phyloP scores from a whole-genome alignment of 2,888 invertebrate species.

The Frankliniella fusca region DNA sequence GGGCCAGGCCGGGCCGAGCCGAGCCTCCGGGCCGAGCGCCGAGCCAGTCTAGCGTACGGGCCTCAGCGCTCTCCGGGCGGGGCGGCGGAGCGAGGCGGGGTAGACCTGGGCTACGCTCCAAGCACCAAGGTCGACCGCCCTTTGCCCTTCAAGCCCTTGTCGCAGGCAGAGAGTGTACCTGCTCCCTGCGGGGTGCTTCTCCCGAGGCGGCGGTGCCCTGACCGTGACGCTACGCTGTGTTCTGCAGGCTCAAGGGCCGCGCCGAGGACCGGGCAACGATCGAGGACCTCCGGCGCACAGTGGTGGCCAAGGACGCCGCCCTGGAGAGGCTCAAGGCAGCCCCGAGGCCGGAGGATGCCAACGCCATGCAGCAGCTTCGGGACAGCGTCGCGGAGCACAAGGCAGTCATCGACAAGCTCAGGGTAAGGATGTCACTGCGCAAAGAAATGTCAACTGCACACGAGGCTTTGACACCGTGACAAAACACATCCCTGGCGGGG shows the following conservation, averaged over 20 bases:
- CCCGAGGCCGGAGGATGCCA: not conserved
- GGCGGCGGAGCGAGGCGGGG: not conserved
- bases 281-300: conserved; percentile 2
- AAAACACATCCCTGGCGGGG: conserved; percentile 68
- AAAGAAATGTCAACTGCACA: too few species aligned
- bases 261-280: not conserved
- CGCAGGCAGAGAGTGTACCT: too few species aligned
- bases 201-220: not conserved
- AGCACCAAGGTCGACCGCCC: too few species aligned
- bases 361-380: not conserved
- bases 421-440: not conserved
- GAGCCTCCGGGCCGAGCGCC: too few species aligned
- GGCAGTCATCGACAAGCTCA: not conserved
- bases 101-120: too few species aligned
- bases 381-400: conserved; percentile 3
- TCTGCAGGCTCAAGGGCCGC: not conserved
- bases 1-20: not conserved
- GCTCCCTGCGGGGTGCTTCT: not conserved
- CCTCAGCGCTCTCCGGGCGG: not conserved
- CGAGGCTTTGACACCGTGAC: too few species aligned
- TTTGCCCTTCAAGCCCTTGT: too few species aligned
- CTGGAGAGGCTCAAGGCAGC: not conserved
- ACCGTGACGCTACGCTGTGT: not conserved
- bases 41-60: not conserved
- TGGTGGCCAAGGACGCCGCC: conserved; percentile 6